Evolutionary conservation across 2,888 invertebrate species (phyloP), one percentile per base, ranked within the genome.

Genomic region (Unio delphinus): DNA sequence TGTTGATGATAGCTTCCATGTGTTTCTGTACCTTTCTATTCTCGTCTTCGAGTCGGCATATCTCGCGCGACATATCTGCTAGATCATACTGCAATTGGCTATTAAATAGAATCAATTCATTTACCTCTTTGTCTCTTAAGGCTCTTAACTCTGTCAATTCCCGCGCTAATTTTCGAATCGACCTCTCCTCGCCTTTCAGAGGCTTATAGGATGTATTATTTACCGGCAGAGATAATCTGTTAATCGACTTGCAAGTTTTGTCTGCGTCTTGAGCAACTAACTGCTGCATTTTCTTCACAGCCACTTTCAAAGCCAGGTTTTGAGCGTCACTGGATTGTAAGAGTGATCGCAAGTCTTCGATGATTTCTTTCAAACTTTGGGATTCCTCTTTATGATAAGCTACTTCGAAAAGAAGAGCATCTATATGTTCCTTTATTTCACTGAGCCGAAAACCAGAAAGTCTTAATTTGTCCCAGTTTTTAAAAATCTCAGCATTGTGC

Each of bases 401-500:
- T 18, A 77, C 77, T 45, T 77, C 77, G 55, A 70, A 77, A 57
- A 73, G 61, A 69, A 77, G 67, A n/a, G 71, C 73, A 30, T 77
- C 77, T 26, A 77, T 77, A 55, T 73, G 71, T 63, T 77, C 75
- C 34, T 66, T 62, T 69, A 77, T 73, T 57, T 77, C 77, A 70
- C 77, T 77, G 3, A 77, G 64, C 60, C 77, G 65, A 55, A 77
- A 73, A 23, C 77, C 77, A 28, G 77, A 75, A 63, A 77, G 65
- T 26, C 77, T 60, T 26, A 77, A 62, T 61, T 77, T 77, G 62
- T 77, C 77, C 77, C 77, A 77, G 61, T 77, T 77, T 58, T 70
- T 77, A 55, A 77, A 77, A 20, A 77, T 55, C 30, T 75, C 73
- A 3, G 75, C 70, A 59, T 77, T 73, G 26, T 77, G 75, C 23